A percentile compares a stretch with the other conserved stretches of the same genome.
These are phyloP conservation scores for Coturnix japonica DNA, from an alignment of 2,113 vertebrate genomes.

Conservation along the genomic window DNA sequence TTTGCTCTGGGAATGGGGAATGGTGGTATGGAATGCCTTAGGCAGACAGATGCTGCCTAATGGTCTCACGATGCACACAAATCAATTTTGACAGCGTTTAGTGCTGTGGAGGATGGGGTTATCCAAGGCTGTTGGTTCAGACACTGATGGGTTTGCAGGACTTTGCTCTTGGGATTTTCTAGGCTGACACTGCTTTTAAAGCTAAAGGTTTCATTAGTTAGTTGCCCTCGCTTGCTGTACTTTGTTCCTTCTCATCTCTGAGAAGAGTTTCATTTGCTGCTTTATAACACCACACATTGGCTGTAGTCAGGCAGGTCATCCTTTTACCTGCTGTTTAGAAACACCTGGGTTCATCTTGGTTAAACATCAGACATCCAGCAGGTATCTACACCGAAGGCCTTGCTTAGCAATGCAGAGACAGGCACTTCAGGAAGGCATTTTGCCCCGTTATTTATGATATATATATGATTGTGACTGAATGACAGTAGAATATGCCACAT, in stretches of 20 bases:
- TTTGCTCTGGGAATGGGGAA: background rate
- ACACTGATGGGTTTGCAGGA: background rate
- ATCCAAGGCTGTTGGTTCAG: background rate
- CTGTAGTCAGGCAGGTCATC: background rate
- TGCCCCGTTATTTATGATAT: background rate
- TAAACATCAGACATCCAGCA: background rate
- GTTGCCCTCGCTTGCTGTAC: background rate
- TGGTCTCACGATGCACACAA: background rate
- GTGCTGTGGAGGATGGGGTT: background rate
- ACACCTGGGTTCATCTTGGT: background rate
- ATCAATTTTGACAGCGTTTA: background rate
- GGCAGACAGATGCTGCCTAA: rapidly evolving
- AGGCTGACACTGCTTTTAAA: background rate
- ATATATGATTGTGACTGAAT: background rate
- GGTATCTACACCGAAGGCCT: background rate
- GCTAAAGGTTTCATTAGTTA: background rate
- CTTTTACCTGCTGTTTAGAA: background rate
- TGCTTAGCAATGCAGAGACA: background rate
- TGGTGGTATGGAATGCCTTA: background rate
- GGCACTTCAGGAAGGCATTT: background rate
- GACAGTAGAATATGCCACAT: background rate
- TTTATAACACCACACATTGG: background rate
- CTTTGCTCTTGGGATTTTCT: background rate
- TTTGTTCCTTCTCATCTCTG: background rate
- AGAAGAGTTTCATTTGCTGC: background rate